These are phyloP conservation scores for Teleiodes luculella DNA, from an alignment of 2,888 invertebrate species.

Conservation along the genomic window DNA sequence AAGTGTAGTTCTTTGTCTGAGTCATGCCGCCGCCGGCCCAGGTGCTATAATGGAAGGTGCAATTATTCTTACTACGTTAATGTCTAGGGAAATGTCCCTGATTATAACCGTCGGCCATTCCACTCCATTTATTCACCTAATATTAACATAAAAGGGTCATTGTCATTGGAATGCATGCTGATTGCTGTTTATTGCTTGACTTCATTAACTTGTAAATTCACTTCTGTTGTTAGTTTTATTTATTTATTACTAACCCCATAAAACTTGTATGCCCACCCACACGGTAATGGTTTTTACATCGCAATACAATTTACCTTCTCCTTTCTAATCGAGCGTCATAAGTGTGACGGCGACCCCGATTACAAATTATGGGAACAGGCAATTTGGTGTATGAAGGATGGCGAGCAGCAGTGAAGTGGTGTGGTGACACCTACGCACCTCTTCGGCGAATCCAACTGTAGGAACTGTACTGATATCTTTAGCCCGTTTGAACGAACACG, in stretches of 20 bases:
- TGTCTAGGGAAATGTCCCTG: slow-evolving; percentile 17
- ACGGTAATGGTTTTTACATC: slow-evolving; percentile 49
- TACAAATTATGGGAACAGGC: slow-evolving; percentile 73
- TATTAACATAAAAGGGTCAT: slow-evolving; percentile 18
- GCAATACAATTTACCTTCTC: slow-evolving; percentile 66
- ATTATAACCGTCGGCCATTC: slow-evolving; percentile 11
- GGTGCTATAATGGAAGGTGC: slow-evolving; percentile 42
- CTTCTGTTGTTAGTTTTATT: background rate
- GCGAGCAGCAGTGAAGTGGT: slow-evolving; percentile 51
- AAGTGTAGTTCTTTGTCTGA: slow-evolving; percentile 33
- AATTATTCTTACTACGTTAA: slow-evolving; percentile 28
- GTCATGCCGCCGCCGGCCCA: slow-evolving; percentile 33
- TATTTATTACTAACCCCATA: slow-evolving; percentile 36
- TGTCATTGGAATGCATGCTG: slow-evolving; percentile 11
- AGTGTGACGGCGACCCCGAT: slow-evolving; percentile 74
- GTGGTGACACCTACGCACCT: slow-evolving; percentile 65
- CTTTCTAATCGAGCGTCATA: slow-evolving; percentile 71
- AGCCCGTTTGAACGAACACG: slow-evolving; percentile 51
- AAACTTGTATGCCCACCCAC: slow-evolving; percentile 55
- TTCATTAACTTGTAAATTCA: background rate
- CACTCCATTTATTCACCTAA: slow-evolving; percentile 19
- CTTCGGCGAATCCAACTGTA: slow-evolving; percentile 73
- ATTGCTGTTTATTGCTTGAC: too few relatives aligned
- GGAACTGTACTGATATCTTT: slow-evolving; percentile 50
- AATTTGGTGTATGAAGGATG: slow-evolving; percentile 73